A percentile compares a stretch with the other conserved stretches of the same genome.
Evolutionary conservation across 2,888 invertebrate species (phyloP).

Genomic region (Anagyrus pseudococci): DNA sequence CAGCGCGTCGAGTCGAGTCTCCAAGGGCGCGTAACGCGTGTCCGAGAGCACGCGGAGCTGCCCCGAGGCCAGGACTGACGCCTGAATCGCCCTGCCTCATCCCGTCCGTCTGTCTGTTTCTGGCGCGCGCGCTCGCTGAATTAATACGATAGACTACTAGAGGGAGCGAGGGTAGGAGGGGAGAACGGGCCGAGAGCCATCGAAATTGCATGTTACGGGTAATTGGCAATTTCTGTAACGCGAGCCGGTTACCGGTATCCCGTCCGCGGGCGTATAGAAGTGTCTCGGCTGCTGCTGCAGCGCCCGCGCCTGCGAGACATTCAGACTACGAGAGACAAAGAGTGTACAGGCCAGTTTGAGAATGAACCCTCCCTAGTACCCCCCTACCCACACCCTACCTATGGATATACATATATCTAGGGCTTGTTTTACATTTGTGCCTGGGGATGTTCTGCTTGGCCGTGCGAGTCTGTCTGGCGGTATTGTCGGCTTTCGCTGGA

Average conservation of each 20-base stretch:
- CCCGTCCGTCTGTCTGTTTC: background rate
- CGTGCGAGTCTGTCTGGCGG: no score
- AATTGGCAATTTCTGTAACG: constrained; percentile 57
- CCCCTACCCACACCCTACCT: no score
- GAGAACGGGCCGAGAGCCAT: constrained; percentile 36
- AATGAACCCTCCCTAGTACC: no score
- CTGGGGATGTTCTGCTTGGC: background rate
- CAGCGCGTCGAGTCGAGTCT: background rate
- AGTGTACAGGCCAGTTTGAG: background rate
- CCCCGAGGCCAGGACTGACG: no score
- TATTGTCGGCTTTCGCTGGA: no score
- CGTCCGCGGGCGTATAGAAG: constrained; percentile 15
- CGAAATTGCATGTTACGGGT: constrained; percentile 55
- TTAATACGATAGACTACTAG: constrained; percentile 48
- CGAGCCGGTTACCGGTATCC: constrained; percentile 43
- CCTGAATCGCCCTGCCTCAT: no score
- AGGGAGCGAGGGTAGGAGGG: background rate
- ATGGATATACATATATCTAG: no score
- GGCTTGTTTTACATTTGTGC: background rate
- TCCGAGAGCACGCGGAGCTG: background rate
- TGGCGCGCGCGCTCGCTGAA: constrained; percentile 26
- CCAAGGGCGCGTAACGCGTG: background rate
- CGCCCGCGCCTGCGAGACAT: background rate
- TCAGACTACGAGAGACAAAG: background rate
- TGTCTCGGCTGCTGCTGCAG: constrained; percentile 6